Percentiles rank a stretch among this genome's conserved stretches.
These are phyloP conservation scores for Hylia prasina DNA, from an alignment of 2,113 vertebrate species.

Conservation along the genomic window DNA sequence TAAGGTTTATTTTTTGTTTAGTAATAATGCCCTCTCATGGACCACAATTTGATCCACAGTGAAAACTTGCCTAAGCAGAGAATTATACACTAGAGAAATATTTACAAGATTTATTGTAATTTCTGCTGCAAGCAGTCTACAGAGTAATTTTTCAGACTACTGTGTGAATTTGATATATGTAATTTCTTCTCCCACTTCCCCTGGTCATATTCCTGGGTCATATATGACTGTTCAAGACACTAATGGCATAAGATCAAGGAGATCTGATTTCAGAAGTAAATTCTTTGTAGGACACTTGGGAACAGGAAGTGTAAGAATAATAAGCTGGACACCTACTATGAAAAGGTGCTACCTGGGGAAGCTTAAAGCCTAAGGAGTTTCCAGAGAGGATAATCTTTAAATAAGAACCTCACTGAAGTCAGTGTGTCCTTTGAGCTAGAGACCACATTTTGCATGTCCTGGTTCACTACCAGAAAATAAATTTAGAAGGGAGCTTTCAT, in stretches of 20 bases:
- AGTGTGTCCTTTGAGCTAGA: neutral
- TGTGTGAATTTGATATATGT: neutral
- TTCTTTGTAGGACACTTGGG: neutral
- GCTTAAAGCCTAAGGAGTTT: neutral
- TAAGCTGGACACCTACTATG: neutral
- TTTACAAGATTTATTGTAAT: slow-evolving; percentile 71
- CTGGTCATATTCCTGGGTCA: neutral
- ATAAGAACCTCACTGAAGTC: neutral
- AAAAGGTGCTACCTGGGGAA: neutral
- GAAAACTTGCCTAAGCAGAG: slow-evolving; percentile 68
- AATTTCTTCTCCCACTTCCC: neutral
- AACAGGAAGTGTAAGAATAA: neutral
- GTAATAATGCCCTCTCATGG: slow-evolving; percentile 43
- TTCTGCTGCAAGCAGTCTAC: slow-evolving; percentile 35
- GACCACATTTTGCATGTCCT: neutral
- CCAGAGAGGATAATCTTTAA: neutral
- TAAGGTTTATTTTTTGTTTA: slow-evolving; percentile 54
- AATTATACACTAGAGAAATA: slow-evolving; percentile 74
- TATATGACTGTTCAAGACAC: neutral
- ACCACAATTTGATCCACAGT: slow-evolving; percentile 66
- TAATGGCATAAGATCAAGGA: neutral
- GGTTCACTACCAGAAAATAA: neutral
- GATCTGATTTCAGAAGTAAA: neutral
- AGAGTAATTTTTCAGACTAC: slow-evolving; percentile 29
- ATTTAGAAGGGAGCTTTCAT: neutral